Evolutionary conservation across 2,797 vertebrate genomes (phyloP).

Genomic region (Kryptolebias ocellatus): DNA sequence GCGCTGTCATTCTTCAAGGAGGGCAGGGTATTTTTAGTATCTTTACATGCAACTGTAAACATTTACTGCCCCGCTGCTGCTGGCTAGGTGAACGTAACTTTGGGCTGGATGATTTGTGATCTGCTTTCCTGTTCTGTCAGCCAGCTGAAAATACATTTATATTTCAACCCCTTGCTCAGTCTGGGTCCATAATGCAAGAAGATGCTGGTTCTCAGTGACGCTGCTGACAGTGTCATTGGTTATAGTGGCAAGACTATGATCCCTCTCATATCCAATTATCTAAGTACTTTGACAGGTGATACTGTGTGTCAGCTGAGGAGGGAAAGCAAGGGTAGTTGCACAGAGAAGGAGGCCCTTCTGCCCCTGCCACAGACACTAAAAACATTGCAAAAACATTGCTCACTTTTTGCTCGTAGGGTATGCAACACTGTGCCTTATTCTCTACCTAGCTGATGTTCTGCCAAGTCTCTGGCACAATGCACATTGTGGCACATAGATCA

Average conservation of each 20-base stretch:
- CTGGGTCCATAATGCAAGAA: slow-evolving; percentile 72
- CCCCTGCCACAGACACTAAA: slow-evolving; percentile 34
- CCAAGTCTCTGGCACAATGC: slow-evolving; percentile 79
- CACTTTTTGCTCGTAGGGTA: slow-evolving; percentile 91
- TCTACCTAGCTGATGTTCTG: slow-evolving; percentile 88
- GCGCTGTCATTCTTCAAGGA: slow-evolving; percentile 59
- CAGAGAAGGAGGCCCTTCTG: slow-evolving; percentile 62
- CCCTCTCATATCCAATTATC: slow-evolving; percentile 84
- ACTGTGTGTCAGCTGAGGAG: slow-evolving; percentile 91
- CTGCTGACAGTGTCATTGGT: slow-evolving; percentile 75
- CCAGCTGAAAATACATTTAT: slow-evolving; percentile 71
- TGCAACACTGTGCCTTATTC: slow-evolving; percentile 82
- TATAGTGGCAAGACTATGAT: slow-evolving; percentile 76
- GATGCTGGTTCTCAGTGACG: slow-evolving; percentile 66
- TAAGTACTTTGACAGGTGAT: slow-evolving; percentile 91
- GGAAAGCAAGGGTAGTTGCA: slow-evolving; percentile 64
- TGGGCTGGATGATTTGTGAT: slow-evolving; percentile 74
- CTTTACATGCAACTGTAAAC: slow-evolving; percentile 78
- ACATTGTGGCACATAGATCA: slow-evolving; percentile 85
- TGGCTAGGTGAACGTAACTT: slow-evolving; percentile 66
- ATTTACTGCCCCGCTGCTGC: slow-evolving; percentile 63
- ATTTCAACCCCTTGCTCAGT: slow-evolving; percentile 57
- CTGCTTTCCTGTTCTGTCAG: slow-evolving; percentile 71
- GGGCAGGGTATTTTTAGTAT: slow-evolving; percentile 76
- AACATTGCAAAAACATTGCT: slow-evolving; percentile 84